These are phyloP conservation scores for Lithobius niger DNA, from an alignment of 1,140 invertebrate species.

Conservation along the genomic window DNA sequence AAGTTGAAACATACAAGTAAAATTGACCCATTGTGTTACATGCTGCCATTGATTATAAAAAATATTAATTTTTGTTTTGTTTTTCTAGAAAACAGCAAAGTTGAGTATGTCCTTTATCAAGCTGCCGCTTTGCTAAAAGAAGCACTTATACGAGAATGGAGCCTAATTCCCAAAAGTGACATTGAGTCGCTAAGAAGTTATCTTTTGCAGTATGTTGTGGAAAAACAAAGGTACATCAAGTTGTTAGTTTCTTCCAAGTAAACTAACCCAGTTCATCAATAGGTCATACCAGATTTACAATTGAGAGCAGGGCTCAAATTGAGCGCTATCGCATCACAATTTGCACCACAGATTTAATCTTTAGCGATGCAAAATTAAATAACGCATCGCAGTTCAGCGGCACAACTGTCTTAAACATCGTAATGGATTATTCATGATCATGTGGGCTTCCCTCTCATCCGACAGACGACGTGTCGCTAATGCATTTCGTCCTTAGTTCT, in stretches of 20 bases:
- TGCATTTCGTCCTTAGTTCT: too few relatives aligned
- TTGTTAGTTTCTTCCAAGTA: background rate
- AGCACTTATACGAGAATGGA: slow-evolving; percentile 70
- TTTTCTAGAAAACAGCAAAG: slow-evolving; percentile 48
- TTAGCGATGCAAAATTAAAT: too few relatives aligned
- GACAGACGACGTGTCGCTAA: too few relatives aligned
- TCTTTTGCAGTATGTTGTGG: slow-evolving; percentile 60
- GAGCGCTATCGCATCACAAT: slow-evolving; percentile 2
- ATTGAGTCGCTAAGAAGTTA: slow-evolving; percentile 59
- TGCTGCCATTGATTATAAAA: slow-evolving; percentile 43
- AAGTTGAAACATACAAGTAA: too few relatives aligned
- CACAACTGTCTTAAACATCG: too few relatives aligned
- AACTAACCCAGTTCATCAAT: background rate
- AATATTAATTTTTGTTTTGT: slow-evolving; percentile 13
- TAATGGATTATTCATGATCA: too few relatives aligned
- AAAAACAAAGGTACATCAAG: slow-evolving; percentile 35
- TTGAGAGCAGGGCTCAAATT: background rate
- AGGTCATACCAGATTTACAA: too few relatives aligned
- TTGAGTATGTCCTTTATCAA: slow-evolving; percentile 77
- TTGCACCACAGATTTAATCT: background rate
- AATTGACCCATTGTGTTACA: background rate
- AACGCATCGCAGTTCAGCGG: too few relatives aligned
- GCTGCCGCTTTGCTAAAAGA: slow-evolving; percentile 67
- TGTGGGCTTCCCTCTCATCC: too few relatives aligned
- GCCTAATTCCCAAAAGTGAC: slow-evolving; percentile 46